These are phyloP conservation scores for Cryptomyrus ogoouensis DNA, from an alignment of 2,113 vertebrate species.

Conservation along the genomic window DNA sequence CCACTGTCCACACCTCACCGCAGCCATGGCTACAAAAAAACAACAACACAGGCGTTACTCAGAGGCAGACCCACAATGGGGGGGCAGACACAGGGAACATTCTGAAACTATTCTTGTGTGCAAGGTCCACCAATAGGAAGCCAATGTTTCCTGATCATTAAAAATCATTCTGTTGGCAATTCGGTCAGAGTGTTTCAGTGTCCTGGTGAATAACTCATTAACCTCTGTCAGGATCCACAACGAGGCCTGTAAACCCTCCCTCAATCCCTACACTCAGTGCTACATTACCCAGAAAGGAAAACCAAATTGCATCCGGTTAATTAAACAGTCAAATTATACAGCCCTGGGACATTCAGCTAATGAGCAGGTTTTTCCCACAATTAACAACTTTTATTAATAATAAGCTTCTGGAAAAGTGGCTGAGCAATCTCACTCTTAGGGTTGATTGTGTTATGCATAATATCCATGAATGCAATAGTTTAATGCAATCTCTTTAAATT, in stretches of 20 bases:
- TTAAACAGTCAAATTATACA: not conserved
- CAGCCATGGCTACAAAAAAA: slow-evolving; percentile 62
- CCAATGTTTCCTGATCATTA: not conserved
- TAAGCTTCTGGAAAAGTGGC: not conserved
- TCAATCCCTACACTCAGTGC: not conserved
- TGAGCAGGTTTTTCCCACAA: not conserved
- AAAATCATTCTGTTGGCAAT: not conserved
- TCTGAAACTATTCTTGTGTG: not conserved
- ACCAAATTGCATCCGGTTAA: not conserved
- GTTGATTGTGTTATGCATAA: not conserved
- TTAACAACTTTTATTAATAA: not conserved
- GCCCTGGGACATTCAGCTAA: not conserved
- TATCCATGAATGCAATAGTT: not conserved
- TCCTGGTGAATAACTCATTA: not conserved
- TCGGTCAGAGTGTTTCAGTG: not conserved
- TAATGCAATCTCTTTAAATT: not conserved
- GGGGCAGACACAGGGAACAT: not conserved
- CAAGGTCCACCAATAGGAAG: not conserved
- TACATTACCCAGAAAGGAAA: not conserved
- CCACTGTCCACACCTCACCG: slow-evolving; percentile 50
- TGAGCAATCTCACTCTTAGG: not conserved
- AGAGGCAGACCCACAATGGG: not conserved
- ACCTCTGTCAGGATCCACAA: not conserved
- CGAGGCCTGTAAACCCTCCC: not conserved
- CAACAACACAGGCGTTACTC: not conserved